phyloP scores from a whole-genome alignment of 2,888 invertebrate genomes.

The Andrena trimmerana region DNA sequence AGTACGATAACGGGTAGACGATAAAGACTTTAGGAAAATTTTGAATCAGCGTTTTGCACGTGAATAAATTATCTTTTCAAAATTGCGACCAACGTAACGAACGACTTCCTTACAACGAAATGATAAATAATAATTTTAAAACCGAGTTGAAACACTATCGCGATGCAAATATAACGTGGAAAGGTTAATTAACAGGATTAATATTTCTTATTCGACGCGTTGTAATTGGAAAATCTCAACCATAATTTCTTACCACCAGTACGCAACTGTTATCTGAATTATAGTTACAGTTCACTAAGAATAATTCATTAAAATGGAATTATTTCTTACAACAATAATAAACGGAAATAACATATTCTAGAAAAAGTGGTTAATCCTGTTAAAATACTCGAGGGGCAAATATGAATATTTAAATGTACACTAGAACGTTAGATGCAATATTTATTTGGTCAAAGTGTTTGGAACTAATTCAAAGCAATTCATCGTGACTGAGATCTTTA shows the following conservation, averaged over 20 bases:
- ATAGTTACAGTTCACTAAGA: neutral
- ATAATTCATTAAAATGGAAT: too few species aligned
- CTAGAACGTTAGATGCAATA: neutral
- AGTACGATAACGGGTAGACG: slow-evolving; percentile 25
- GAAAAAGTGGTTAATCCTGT: too few species aligned
- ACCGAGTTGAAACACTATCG: too few species aligned
- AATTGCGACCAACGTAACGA: neutral
- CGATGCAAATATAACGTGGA: too few species aligned
- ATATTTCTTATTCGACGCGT: neutral
- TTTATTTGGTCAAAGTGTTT: neutral
- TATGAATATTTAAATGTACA: neutral
- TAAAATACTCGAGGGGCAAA: too few species aligned
- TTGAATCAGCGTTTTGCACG: neutral
- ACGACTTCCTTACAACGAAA: neutral
- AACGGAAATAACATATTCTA: neutral
- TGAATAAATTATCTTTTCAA: neutral
- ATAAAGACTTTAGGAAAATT: slow-evolving; percentile 30
- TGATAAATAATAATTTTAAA: neutral
- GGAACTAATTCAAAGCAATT: neutral
- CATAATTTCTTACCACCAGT: neutral
- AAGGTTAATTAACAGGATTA: neutral
- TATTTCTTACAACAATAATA: too few species aligned
- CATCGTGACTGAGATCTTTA: neutral
- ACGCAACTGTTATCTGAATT: neutral
- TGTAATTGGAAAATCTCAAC: neutral